A percentile compares a stretch with the other conserved stretches of the same genome.
Evolutionary conservation across 2,888 invertebrate genomes (phyloP).

Genomic region (Deladenus siricidicola): DNA sequence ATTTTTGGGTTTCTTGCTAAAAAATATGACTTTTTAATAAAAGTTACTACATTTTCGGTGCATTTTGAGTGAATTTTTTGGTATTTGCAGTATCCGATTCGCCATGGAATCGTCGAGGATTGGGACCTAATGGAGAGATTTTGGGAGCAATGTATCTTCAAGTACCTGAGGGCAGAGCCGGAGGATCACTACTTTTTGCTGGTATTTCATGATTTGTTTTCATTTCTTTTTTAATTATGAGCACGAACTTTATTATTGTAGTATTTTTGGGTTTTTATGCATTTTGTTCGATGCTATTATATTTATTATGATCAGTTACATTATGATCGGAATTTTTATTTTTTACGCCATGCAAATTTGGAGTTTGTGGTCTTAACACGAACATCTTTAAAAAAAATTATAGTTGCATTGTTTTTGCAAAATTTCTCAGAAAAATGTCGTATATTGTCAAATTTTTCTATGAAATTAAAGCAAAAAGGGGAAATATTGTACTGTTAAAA

Average conservation of each 20-base stretch:
- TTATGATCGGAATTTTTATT: no score
- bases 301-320: no score
- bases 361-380: no score
- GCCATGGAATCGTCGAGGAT: conserved; percentile 97
- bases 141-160: conserved; percentile 96
- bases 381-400: no score
- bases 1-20: no score
- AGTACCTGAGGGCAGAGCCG: conserved; percentile 93
- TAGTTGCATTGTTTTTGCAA: no score
- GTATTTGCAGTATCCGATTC: conserved; percentile 77
- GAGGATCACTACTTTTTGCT: conserved; percentile 97
- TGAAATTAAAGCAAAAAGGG: not conserved
- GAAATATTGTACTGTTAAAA: conserved; percentile 2
- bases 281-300: no score
- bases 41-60: not conserved
- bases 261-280: no score
- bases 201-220: conserved; percentile 47
- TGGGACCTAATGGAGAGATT: conserved; percentile 99
- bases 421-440: no score
- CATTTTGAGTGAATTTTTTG: not conserved
- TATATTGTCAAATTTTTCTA: not conserved
- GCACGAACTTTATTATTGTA: no score
- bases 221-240: not conserved
- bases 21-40: not conserved
- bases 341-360: no score